These are phyloP conservation scores for Bombus impatiens DNA, from an alignment of 1,140 invertebrate genomes.

Conservation along the genomic window DNA sequence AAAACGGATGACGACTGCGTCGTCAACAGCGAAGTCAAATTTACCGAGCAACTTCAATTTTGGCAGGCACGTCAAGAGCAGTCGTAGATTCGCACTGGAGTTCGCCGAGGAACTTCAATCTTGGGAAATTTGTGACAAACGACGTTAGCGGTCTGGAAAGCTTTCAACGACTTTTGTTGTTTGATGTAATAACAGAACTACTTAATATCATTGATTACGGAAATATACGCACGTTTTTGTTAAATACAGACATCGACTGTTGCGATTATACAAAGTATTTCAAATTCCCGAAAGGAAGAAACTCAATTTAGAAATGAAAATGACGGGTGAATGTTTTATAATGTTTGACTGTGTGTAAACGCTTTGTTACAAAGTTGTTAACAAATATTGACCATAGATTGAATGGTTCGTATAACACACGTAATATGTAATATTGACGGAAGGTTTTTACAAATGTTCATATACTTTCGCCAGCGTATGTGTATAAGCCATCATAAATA, in stretches of 20 bases:
- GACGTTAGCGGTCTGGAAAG: neutral
- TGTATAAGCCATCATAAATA: too few relatives aligned
- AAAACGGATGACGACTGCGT: neutral
- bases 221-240: neutral
- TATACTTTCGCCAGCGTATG: too few relatives aligned
- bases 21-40: neutral
- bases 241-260: neutral
- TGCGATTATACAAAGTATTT: neutral
- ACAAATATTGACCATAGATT: neutral
- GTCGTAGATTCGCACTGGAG: neutral
- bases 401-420: too few relatives aligned
- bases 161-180: neutral
- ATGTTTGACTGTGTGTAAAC: neutral
- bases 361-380: neutral
- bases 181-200: neutral
- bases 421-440: too few relatives aligned
- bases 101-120: conserved; percentile 2
- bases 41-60: neutral
- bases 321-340: neutral
- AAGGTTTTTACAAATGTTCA: too few relatives aligned
- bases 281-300: neutral
- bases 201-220: too few relatives aligned
- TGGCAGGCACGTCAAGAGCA: neutral
- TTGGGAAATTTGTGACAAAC: too few relatives aligned
- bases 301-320: neutral